These are phyloP conservation scores for Syndactyla subalaris DNA, from an alignment of 2,797 vertebrate species.

Conservation along the genomic window DNA sequence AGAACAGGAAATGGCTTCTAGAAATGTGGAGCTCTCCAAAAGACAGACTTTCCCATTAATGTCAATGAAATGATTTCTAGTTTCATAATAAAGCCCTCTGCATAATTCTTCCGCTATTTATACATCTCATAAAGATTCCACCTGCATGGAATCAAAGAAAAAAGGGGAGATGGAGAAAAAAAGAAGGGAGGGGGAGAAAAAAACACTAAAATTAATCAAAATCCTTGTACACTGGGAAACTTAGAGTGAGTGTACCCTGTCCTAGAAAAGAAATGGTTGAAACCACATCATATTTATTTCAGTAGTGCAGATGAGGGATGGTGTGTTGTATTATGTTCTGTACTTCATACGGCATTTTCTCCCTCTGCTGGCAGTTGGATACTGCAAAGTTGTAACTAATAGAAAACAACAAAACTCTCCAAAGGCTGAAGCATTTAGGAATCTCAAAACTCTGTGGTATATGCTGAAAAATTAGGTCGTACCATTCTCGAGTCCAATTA, in stretches of 20 bases:
- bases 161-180: neutral
- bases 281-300: conserved; percentile 56
- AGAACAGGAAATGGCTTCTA: conserved; percentile 56
- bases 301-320: conserved; percentile 8
- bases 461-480: conserved; percentile 20
- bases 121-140: conserved; percentile 37
- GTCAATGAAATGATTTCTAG: conserved; percentile 68
- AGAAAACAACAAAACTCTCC: conserved; percentile 18
- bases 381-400: conserved; percentile 19
- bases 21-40: conserved; percentile 68
- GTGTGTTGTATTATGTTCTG: neutral
- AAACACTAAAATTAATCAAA: neutral
- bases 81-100: conserved; percentile 53
- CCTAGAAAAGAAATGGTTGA: conserved; percentile 69
- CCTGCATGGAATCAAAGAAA: neutral
- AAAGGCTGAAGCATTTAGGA: conserved; percentile 26
- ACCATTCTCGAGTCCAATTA: conserved; percentile 20
- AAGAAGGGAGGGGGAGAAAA: neutral
- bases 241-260: conserved; percentile 42
- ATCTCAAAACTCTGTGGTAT: neutral
- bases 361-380: conserved; percentile 75
- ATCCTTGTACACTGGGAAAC: neutral
- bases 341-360: conserved; percentile 67
- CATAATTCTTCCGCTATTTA: conserved; percentile 64
- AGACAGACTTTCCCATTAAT: conserved; percentile 74